These are phyloP conservation scores for Wasmannia auropunctata DNA, from an alignment of 1,140 invertebrate species.

Conservation along the genomic window DNA sequence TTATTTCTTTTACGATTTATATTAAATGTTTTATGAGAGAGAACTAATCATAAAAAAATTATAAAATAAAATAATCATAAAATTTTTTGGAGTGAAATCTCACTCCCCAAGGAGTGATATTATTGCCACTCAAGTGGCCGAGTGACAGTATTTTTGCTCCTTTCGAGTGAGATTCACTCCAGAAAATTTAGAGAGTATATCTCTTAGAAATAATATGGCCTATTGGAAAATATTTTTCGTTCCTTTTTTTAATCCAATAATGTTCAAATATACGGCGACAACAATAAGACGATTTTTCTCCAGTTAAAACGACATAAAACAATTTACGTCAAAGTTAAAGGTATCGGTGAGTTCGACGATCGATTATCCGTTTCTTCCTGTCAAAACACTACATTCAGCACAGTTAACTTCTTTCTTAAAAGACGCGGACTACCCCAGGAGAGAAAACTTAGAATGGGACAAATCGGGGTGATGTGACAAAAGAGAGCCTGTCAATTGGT, in stretches of 20 bases:
- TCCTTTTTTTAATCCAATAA: background rate
- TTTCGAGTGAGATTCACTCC: too few relatives aligned
- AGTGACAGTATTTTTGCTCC: too few relatives aligned
- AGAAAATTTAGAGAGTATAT: background rate
- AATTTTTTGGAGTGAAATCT: too few relatives aligned
- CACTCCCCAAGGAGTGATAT: too few relatives aligned
- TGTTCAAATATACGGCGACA: conserved; percentile 1
- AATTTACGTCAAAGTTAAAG: conserved; percentile 47
- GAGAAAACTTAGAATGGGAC: conserved; percentile 49
- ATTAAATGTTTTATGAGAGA: background rate
- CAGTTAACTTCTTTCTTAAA: conserved; percentile 59
- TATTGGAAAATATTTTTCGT: background rate
- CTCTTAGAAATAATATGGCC: background rate
- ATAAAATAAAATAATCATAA: too few relatives aligned
- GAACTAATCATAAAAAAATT: too few relatives aligned
- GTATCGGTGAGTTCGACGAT: conserved; percentile 57
- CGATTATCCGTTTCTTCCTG: conserved; percentile 63
- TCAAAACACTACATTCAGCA: conserved; percentile 61
- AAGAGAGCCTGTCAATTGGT: conserved; percentile 45
- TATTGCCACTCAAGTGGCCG: too few relatives aligned
- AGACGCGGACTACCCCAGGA: conserved; percentile 39
- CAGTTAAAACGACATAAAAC: conserved; percentile 35
- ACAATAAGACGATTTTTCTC: background rate
- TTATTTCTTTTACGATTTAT: background rate
- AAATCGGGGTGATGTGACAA: conserved; percentile 51